phyloP scores from a whole-genome alignment of 2,888 invertebrate genomes.

The Linyphia triangularis region DNA sequence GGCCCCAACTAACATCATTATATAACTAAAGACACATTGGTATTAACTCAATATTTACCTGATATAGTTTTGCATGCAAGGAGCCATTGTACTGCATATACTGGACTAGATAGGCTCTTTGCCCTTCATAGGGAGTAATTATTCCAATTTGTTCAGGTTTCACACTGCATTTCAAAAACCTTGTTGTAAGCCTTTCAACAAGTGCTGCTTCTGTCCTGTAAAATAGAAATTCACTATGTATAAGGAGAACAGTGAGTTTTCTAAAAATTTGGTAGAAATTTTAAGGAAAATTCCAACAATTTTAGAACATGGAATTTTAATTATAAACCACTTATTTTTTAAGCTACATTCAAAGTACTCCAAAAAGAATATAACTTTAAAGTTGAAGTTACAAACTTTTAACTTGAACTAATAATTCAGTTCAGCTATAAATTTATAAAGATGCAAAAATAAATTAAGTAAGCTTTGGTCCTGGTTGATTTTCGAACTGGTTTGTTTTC shows the following conservation, averaged over 20 bases:
- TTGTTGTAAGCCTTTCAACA: constrained; percentile 97
- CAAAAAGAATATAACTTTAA: too few relatives aligned
- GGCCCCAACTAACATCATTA: too few relatives aligned
- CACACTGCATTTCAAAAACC: constrained; percentile 95
- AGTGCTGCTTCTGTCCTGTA: constrained; percentile 96
- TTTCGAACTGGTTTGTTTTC: too few relatives aligned
- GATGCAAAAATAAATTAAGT: too few relatives aligned
- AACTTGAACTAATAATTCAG: too few relatives aligned
- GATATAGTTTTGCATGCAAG: constrained; percentile 95
- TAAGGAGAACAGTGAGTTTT: too few relatives aligned
- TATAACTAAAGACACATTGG: too few relatives aligned
- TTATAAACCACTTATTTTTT: neutral
- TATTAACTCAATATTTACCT: constrained; percentile 79
- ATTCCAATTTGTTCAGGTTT: constrained; percentile 99
- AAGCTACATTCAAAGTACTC: neutral
- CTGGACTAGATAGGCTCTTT: constrained; percentile 96
- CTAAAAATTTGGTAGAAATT: too few relatives aligned
- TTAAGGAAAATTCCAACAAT: too few relatives aligned
- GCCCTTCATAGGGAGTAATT: constrained; percentile 99
- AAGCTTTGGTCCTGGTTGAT: too few relatives aligned
- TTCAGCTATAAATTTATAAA: too few relatives aligned
- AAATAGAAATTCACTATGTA: constrained; percentile 1
- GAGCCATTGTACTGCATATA: constrained; percentile 99
- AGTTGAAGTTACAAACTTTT: too few relatives aligned
- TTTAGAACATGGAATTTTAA: neutral